A percentile compares a stretch with the other conserved stretches of the same genome.
phyloP scores from a whole-genome alignment of 2,113 vertebrate species.

The Orientallactaga bullata region DNA sequence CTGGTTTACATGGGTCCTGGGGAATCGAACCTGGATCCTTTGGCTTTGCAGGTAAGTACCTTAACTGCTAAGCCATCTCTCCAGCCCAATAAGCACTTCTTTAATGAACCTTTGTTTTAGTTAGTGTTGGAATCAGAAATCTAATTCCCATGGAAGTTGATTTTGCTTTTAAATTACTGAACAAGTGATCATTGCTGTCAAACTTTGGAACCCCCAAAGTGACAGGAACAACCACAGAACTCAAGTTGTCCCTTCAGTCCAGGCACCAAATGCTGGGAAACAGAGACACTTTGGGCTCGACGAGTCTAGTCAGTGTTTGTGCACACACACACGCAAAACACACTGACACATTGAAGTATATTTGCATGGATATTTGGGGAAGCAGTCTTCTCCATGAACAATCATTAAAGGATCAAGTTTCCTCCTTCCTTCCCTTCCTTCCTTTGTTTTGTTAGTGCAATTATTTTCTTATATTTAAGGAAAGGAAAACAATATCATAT shows the following conservation, averaged over 20 bases:
- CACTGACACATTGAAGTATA: background rate
- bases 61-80: too few species aligned
- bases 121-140: background rate
- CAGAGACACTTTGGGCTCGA: background rate
- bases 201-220: background rate
- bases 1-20: too few species aligned
- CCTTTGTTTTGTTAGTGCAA: background rate
- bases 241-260: background rate
- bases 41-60: too few species aligned
- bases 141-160: background rate
- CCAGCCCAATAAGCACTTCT: background rate
- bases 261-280: fast-evolving
- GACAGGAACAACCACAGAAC: background rate
- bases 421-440: background rate
- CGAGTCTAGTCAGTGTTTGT: background rate
- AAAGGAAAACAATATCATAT: background rate
- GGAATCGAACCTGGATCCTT: too few species aligned
- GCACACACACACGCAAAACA: too few species aligned
- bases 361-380: too few species aligned
- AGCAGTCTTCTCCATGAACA: background rate
- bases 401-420: background rate
- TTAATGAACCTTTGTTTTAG: background rate
- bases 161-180: slow-evolving; percentile 28
- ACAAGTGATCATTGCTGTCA: background rate
- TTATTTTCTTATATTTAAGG: slow-evolving; percentile 1